Evolutionary conservation across 2,797 vertebrate species (phyloP).

Genomic region (Urocyon cinereoargenteus): DNA sequence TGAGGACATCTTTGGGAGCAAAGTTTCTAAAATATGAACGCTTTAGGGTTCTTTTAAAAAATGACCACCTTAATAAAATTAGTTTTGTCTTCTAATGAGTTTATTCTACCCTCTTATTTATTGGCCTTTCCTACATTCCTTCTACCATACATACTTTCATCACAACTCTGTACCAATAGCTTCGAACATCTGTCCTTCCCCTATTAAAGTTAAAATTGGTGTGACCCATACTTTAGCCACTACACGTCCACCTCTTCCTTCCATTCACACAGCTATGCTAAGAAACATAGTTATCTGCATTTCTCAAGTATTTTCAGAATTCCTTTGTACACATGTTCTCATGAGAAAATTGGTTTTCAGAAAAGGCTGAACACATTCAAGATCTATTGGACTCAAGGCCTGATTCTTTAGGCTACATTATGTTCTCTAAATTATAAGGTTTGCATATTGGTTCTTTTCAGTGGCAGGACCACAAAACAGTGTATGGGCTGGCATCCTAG

Average conservation of each 20-base stretch:
- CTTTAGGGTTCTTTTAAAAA: background rate
- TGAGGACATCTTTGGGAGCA: background rate
- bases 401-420: conserved; percentile 18
- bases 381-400: background rate
- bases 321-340: background rate
- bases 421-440: conserved; percentile 9
- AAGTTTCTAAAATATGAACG: background rate
- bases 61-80: background rate
- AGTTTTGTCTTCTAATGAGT: background rate
- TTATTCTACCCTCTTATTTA: background rate
- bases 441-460: background rate
- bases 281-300: background rate
- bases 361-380: background rate
- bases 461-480: background rate
- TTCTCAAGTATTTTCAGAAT: conserved; percentile 33
- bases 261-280: background rate
- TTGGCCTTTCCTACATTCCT: background rate
- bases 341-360: conserved; percentile 7
- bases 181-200: background rate
- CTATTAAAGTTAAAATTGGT: background rate
- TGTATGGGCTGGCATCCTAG: background rate
- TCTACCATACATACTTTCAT: background rate
- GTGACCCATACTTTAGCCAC: background rate
- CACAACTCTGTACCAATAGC: background rate
- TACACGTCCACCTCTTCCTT: background rate